A percentile compares a stretch with the other conserved stretches of the same genome.
phyloP scores from a whole-genome alignment of 2,113 vertebrate genomes.

The Tringa solitaria region DNA sequence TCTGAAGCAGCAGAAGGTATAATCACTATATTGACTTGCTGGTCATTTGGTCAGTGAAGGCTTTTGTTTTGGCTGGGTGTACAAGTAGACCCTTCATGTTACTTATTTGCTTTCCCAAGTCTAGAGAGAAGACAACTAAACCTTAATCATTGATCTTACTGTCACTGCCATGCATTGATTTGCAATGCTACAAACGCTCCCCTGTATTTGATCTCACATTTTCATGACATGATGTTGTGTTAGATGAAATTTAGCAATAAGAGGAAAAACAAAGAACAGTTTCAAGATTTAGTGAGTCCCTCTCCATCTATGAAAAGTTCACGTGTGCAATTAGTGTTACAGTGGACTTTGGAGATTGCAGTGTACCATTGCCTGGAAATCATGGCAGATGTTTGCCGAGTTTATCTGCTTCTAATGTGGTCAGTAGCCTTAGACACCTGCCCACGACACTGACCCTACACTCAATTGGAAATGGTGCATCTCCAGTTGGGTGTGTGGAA shows the following conservation, averaged over 20 bases:
- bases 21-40: not conserved
- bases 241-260: not conserved
- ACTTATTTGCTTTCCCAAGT: not conserved
- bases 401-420: not conserved
- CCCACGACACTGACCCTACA: not conserved
- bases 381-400: not conserved
- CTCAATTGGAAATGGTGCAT: not conserved
- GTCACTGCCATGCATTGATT: not conserved
- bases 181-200: not conserved
- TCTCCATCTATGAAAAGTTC: not conserved
- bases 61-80: not conserved
- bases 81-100: not conserved
- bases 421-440: not conserved
- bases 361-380: not conserved
- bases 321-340: not conserved
- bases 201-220: not conserved
- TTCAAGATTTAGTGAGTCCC: not conserved
- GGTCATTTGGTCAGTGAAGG: not conserved
- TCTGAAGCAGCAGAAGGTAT: constrained; percentile 88
- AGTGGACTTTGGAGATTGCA: not conserved
- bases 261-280: not conserved
- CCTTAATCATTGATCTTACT: not conserved
- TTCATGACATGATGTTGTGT: not conserved
- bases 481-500: not conserved
- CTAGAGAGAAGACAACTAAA: not conserved